These are phyloP conservation scores for Anhinga rufa DNA, from an alignment of 2,113 vertebrate genomes.

Conservation along the genomic window DNA sequence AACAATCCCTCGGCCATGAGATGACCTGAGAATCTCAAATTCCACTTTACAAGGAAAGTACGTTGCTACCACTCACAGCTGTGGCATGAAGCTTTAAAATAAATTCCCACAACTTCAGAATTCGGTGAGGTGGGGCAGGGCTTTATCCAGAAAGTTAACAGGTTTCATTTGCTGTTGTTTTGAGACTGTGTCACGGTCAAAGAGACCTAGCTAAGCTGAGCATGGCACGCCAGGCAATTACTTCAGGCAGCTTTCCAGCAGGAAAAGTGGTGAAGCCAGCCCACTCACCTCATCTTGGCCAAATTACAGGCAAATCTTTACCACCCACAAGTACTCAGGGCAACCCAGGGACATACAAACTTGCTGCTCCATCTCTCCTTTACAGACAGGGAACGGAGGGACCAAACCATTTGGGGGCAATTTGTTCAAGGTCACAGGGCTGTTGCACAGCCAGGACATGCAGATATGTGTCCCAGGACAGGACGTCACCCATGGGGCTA, in stretches of 20 bases:
- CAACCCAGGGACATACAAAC: neutral
- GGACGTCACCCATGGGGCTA: rapidly evolving
- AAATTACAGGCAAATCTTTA: neutral
- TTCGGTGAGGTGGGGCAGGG: neutral
- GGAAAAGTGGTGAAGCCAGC: neutral
- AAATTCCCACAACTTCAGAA: neutral
- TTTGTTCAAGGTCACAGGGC: neutral
- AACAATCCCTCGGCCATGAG: neutral
- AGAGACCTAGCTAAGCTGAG: neutral
- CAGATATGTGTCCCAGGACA: neutral
- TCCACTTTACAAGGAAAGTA: neutral
- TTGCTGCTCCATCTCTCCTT: neutral
- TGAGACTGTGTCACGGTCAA: neutral
- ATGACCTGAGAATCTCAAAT: neutral
- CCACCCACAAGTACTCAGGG: neutral
- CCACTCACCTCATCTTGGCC: neutral
- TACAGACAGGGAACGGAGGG: neutral
- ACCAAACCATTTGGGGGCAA: neutral
- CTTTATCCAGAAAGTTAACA: neutral
- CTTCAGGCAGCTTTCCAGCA: neutral
- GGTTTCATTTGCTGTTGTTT: neutral
- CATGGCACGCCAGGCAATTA: neutral
- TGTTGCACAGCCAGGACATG: neutral
- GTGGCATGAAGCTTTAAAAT: neutral
- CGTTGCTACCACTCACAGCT: neutral